Conservation (phyloP, 30 jellyfish, hydroid and myxozoan species). For the Aurelia coerulea region DNA sequence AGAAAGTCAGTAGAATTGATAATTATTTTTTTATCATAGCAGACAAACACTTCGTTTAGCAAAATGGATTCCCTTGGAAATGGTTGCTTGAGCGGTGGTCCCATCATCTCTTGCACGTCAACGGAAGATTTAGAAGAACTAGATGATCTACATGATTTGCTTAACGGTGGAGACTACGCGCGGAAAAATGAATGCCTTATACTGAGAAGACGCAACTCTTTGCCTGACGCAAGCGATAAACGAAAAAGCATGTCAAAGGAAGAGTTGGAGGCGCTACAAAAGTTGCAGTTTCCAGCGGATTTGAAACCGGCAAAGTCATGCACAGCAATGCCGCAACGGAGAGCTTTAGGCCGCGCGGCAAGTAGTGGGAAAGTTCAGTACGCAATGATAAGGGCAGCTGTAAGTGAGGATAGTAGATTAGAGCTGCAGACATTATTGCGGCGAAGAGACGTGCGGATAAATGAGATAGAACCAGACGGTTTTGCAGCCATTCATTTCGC, state of each 20-base stretch:
- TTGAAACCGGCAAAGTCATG: not conserved
- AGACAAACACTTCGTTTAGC: too few relatives aligned
- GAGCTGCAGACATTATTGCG: conserved; percentile 79
- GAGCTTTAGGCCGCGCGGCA: conserved; percentile 37
- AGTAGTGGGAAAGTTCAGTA: conserved; percentile 39
- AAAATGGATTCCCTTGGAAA: too few relatives aligned
- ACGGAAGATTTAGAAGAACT: not conserved
- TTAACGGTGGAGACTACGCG: not conserved
- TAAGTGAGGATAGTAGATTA: conserved; percentile 45
- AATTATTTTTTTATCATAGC: too few relatives aligned
- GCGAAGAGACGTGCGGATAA: conserved; percentile 58
- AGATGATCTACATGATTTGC: not conserved
- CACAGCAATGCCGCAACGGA: conserved; percentile 19
- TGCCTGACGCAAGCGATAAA: conserved; percentile 37
- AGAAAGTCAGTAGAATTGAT: too few relatives aligned
- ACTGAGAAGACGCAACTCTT: conserved; percentile 28
- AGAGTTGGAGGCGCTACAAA: not conserved
- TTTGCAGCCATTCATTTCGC: conserved; percentile 89
- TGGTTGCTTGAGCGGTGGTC: too few relatives aligned
- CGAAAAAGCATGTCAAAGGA: conserved; percentile 10
- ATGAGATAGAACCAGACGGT: conserved; percentile 79
- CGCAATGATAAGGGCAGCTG: conserved; percentile 67
- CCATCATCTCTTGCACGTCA: too few relatives aligned
- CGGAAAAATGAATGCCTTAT: not conserved
- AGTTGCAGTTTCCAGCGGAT: not conserved